Conservation (phyloP, 2,113 vertebrate species). For the Anolis sagrei region DNA sequence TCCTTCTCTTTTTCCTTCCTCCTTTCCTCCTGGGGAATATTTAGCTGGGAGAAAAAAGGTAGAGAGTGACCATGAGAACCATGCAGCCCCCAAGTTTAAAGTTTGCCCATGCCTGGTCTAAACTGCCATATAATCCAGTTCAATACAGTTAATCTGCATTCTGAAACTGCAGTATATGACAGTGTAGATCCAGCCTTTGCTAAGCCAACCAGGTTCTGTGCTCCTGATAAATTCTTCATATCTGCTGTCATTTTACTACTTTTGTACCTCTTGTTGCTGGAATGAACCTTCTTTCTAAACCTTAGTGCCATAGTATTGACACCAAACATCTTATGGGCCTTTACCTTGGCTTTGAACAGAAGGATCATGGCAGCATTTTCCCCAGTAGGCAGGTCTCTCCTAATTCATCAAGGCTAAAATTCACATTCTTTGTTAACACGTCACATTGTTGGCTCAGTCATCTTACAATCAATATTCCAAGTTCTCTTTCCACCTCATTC, state of each 20-base stretch:
- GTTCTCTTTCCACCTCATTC: constrained; percentile 9
- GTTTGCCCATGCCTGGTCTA: too few species aligned
- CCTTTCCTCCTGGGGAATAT: too few species aligned
- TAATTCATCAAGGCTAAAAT: not conserved
- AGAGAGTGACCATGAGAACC: too few species aligned
- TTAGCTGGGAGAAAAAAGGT: too few species aligned
- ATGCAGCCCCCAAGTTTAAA: too few species aligned
- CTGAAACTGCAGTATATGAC: too few species aligned
- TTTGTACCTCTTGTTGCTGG: not conserved
- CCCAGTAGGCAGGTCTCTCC: not conserved
- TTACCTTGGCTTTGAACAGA: not conserved
- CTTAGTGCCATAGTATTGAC: not conserved
- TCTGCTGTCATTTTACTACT: not conserved
- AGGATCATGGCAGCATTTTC: not conserved
- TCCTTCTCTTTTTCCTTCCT: too few species aligned
- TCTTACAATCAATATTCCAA: constrained; percentile 1
- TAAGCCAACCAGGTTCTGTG: not conserved
- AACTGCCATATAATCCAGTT: too few species aligned
- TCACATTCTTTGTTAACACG: not conserved
- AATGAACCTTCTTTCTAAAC: not conserved
- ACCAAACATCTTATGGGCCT: not conserved
- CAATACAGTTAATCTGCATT: too few species aligned
- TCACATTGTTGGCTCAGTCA: not conserved
- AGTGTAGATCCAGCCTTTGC: too few species aligned
- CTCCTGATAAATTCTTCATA: not conserved